Evolutionary conservation across 2,797 vertebrate species (phyloP), one percentile per base, ranked within the genome.

Genomic region (Chiloscyllium punctatum): DNA sequence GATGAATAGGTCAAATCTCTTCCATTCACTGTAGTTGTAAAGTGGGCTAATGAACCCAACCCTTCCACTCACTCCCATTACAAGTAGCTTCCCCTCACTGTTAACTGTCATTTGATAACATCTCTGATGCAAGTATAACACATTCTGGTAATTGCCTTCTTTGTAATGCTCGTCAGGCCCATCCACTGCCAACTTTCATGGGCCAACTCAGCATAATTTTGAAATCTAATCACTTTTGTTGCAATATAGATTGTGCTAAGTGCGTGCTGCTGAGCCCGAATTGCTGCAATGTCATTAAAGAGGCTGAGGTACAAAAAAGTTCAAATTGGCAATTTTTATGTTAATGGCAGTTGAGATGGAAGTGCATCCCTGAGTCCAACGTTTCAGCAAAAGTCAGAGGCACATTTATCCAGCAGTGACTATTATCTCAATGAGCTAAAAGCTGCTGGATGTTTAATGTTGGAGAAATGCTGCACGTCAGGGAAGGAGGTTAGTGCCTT

Each of bases 211-310:
- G 53, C 53, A 90, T 15, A 90, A 90, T 90, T 66, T 51, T 62
- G 15, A 90, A 90, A 90, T 66, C 53, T 90, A 66, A 90, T 90
- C 87, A 90, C 87, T 90, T 62, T n/a, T 62, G 87, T 66, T n/a
- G 30, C 87, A 62, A 62, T n/a, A 21, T 62, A 66, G 53, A 90
- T 62, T 90, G 30, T n/a, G 87, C n/a, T 90, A 90, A 90, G 87
- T 90, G 87, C 4, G 87, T 66, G 18, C 87, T 62, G 87, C 62
- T 90, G 4, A 90, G 87, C 5, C 57, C 90, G 53, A 90, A 90
- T 90, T 62, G 53, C 87, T 90, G 87, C 16, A 30, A 90, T 90
- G 15, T 62, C 30, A 57, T 90, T 90, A 90, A 90, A 66, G 18
- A 90, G 57, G 57, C 13, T 66, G 30, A n/a, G 57, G 15, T 15